Base-by-base conservation (phyloP, 1,140 invertebrate genomes). In the Sweltsa coloradensis region DNA sequence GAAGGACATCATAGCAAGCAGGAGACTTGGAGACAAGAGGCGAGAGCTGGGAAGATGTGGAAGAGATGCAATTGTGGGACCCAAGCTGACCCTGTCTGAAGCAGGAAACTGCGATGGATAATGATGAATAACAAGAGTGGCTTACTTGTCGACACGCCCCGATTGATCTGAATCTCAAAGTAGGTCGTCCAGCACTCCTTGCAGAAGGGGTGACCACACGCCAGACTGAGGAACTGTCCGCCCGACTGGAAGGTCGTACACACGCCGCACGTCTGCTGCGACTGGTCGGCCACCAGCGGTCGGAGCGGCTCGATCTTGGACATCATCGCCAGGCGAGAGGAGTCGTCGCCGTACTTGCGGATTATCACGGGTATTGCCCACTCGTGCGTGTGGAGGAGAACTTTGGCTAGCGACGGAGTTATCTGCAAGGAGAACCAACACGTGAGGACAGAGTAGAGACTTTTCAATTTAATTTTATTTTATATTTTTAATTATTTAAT, bases 131-230 rank as follows among this genome's bases (percentile, higher is more conserved):
- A 13, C 3, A 34, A 26, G 27, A 18, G 2, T 45, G 34, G 56
- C 60, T 56, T 63, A 81, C 79, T 72, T 57, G 78, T 81, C 14
- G 79, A 81, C 48, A 78, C 73, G 59, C 90, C 89, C 70, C 90
- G 86, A 64, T 76, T 80, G 57, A 98, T 90, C 76, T 97, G 92
- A 55, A 91, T 82, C 75, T 95, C 89, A 69, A 97, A 95, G 72
- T 94, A 89, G 69, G 79, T 87, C 51, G 80, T 79, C 94, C 94
- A 97, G 65, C 94, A 97, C 49, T 91, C 85, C 64, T 84, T 86
- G 64, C 94, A 97, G 68, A 95, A 97, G 29, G 76, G 76, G 67
- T 98, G 93, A 11, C 85, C 82, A 72, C 94, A 98, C 7, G 82
- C 77, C 34, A 97, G 69, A 47, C 77, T 78, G 62, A 78, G 78